Evolutionary conservation across 2,888 invertebrate species (phyloP).

Genomic region (Ophion obscuratus): DNA sequence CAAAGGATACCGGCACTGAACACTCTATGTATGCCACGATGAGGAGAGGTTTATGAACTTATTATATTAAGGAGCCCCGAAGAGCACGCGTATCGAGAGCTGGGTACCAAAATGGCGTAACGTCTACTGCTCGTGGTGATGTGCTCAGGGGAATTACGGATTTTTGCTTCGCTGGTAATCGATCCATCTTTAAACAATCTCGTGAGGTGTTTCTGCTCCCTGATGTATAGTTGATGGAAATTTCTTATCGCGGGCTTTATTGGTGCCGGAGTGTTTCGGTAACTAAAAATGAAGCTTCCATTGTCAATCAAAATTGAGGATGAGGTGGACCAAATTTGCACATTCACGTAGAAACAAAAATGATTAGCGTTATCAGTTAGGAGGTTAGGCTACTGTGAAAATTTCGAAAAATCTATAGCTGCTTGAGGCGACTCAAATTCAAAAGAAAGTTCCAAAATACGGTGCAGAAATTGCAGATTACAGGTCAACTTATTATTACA

Average conservation of each 20-base stretch:
- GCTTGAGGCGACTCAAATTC: no score
- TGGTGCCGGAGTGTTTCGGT: neutral
- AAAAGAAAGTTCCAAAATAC: no score
- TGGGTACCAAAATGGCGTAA: neutral
- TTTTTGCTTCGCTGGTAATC: conserved; percentile 3
- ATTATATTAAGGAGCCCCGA: conserved; percentile 25
- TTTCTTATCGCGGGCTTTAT: neutral
- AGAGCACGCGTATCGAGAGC: neutral
- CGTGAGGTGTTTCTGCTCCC: neutral
- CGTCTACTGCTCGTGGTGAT: neutral
- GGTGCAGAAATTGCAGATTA: no score
- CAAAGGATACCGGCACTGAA: conserved; percentile 35
- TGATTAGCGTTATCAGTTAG: no score
- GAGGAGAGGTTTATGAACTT: conserved; percentile 26
- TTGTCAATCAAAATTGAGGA: neutral
- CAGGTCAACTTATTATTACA: no score
- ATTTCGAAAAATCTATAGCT: no score
- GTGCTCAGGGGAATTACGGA: neutral
- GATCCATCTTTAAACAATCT: conserved; percentile 2
- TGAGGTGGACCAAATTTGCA: neutral
- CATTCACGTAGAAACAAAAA: no score
- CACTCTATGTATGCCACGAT: neutral
- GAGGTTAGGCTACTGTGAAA: no score
- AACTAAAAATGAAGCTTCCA: neutral
- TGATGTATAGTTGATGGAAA: neutral